Evolutionary conservation across 2,888 invertebrate species (phyloP), one percentile per base, ranked within the genome.

Genomic region (Biston betularia): DNA sequence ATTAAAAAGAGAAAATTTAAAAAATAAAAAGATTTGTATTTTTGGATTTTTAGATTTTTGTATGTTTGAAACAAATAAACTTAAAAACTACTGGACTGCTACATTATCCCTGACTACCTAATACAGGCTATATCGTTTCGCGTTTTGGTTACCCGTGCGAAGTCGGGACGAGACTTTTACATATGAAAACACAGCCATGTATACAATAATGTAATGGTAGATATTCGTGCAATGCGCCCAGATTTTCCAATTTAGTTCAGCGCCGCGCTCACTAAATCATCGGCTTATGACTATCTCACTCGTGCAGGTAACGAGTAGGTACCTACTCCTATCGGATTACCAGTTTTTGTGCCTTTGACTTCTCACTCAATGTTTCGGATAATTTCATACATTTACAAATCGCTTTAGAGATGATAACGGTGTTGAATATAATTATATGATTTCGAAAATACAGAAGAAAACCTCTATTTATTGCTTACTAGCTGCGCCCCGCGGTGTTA

Each of bases 271-370:
- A 73, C 65, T 82, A 79, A 81, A 80, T 82, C 76, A 79, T 68
- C 63, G 78, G 80, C 76, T 82, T 79, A 78, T 71, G 56, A 71
- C 76, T 81, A 81, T 82, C 82, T 75, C 75, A 57, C 69, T 65
- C 67, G 63, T 70, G 77, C 82, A 80, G 81, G 77, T 75, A 67
- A 63, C 64, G 49, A 49, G 40, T 42, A 58, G 58, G 58, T 49
- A 58, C 38, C 24, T 38, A 40, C 58, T 45, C 49, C 48, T 38
- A 49, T 55, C 35, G 61, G 58, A 60, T 55, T 57, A 55, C 57
- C 52, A 46, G 15, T 44, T 52, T 48, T 74, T 73, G 12, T 62
- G 66, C 48, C 33, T 42, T 42, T 12, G 24, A 15, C 15, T 46
- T 42, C 3, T 24, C 33, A 52, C 59, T 49, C 52, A 45, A 52